Base-by-base conservation (phyloP, 2,888 invertebrate species). In the Phyto melanocephala region DNA sequence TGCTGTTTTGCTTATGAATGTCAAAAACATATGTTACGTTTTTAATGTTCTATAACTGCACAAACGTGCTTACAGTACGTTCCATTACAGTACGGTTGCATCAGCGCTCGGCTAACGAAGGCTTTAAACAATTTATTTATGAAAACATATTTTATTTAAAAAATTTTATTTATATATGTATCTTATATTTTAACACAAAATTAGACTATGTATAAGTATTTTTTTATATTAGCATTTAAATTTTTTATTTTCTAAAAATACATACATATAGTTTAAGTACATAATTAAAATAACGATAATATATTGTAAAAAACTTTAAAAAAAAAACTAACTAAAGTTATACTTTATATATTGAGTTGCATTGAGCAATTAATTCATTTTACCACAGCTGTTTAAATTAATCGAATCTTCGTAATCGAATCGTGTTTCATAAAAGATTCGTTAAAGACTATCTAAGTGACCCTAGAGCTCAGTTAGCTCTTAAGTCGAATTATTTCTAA, bases 191-290 rank as follows among this genome's bases (percentile, higher is more conserved):
- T 42, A 62, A 68, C 52, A 54, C 35, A 63, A 56, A 78, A 78
- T 78, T 77, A 78, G 33, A 78, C 60, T 70, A 75, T 67, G 37
- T 28, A 3, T 5, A 42, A 50, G n/a, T 67, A 67, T 22, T 45
- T 56, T 17, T 13, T 45, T 11, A 52, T 50, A 28, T 75, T 40
- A 17, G 17, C 15, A 50, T 22, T 24, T 72, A 17, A 13, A 50
- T 60, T 0, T 28, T 54, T 47, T 54, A 6, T 45, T 35, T 47
- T 63, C 13, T 20, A 7, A 24, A n/a, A 10, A 50, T 22, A 17
- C 22, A 40, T 56, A 15, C 5, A 52, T 52, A 10, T 35, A 17
- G 24, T n/a, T 24, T 24, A 24, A 52, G 24, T 47, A 47, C 20
- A 28, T 54, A 67, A 45, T 56, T 65, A 4, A 63, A 75, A 74